phyloP scores from a whole-genome alignment of 1,140 invertebrate genomes.

The Anoplolepis gracilipes region DNA sequence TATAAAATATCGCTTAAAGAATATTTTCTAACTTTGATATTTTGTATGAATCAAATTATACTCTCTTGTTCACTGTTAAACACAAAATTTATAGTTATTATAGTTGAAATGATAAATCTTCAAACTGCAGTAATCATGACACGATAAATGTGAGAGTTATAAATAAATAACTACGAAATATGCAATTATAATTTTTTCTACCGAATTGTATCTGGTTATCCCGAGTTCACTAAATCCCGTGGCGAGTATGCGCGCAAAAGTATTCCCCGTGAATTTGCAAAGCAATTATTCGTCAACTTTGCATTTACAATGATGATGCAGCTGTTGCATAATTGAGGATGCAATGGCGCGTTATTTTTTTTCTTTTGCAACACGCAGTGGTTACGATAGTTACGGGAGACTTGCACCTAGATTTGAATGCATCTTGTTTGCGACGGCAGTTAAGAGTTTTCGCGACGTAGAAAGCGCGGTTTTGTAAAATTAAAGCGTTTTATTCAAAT shows the following conservation, averaged over 20 bases:
- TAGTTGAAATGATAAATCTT: neutral
- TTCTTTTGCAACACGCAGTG: neutral
- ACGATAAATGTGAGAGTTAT: conserved; percentile 13
- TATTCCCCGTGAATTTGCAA: conserved; percentile 8
- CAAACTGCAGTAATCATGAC: neutral
- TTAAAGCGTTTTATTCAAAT: conserved; percentile 62
- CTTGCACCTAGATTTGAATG: conserved; percentile 21
- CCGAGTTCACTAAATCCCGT: conserved; percentile 4
- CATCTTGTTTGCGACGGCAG: conserved; percentile 47
- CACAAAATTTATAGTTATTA: neutral
- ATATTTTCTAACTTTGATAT: neutral
- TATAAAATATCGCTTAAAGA: neutral
- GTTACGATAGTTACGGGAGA: conserved; percentile 12
- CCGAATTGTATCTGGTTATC: conserved; percentile 20
- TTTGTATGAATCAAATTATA: neutral
- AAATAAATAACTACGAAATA: conserved; percentile 21
- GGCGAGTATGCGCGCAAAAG: neutral
- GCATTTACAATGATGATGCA: conserved; percentile 5
- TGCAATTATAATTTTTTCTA: conserved; percentile 20
- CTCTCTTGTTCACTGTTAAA: neutral
- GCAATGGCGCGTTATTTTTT: conserved; percentile 2
- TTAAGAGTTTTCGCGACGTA: conserved; percentile 49
- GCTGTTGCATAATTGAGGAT: neutral
- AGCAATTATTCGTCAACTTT: conserved; percentile 49
- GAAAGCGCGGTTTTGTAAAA: conserved; percentile 66